Evolutionary conservation across 2,797 vertebrate genomes (phyloP).

Genomic region (Eidolon dupreanum): DNA sequence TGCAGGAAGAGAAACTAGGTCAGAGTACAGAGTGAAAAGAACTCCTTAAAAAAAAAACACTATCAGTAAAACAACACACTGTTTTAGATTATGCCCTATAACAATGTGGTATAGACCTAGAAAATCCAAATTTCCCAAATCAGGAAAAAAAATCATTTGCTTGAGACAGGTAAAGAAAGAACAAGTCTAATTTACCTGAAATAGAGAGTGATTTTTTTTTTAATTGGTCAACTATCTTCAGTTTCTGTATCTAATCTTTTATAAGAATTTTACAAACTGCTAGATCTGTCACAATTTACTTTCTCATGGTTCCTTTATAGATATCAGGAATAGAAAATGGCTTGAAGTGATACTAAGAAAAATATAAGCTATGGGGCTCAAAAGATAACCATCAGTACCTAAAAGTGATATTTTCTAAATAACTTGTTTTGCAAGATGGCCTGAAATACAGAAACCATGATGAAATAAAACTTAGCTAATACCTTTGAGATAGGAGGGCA

Average conservation of each 20-base stretch:
- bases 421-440: neutral
- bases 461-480: conserved; percentile 26
- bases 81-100: neutral
- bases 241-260: neutral
- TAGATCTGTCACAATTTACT: neutral
- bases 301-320: neutral
- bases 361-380: neutral
- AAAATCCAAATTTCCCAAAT: conserved; percentile 25
- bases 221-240: neutral
- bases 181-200: neutral
- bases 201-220: neutral
- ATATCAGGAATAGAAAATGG: neutral
- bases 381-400: conserved; percentile 4
- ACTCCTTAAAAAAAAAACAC: neutral
- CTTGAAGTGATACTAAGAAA: neutral
- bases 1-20: neutral
- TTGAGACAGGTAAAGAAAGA: neutral
- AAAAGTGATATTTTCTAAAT: conserved; percentile 22
- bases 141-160: conserved; percentile 12
- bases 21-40: neutral
- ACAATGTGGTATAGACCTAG: neutral
- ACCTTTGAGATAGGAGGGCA: neutral
- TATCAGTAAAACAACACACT: neutral
- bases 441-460: neutral
- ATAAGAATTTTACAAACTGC: neutral